Percentiles rank a stretch among this genome's conserved stretches.
phyloP scores from a whole-genome alignment of 2,888 invertebrate species.

The Caradrina kadenii region DNA sequence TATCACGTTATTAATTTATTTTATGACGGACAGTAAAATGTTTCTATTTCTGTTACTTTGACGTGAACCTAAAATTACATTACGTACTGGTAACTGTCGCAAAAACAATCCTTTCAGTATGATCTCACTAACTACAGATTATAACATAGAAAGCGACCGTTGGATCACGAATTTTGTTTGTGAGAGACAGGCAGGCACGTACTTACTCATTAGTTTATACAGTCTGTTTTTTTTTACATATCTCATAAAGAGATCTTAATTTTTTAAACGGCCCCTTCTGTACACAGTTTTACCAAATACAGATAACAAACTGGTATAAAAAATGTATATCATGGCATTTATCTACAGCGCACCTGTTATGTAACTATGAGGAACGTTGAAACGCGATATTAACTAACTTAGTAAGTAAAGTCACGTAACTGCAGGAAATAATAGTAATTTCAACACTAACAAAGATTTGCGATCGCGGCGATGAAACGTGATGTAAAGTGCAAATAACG shows the following conservation, averaged over 20 bases:
- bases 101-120: conserved; percentile 49
- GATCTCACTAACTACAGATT: conserved; percentile 24
- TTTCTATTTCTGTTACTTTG: conserved; percentile 34
- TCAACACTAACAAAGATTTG: conserved; percentile 62
- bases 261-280: conserved; percentile 67
- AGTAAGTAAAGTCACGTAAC: conserved; percentile 67
- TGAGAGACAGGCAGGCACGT: conserved; percentile 4
- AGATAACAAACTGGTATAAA: conserved; percentile 67
- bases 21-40: conserved; percentile 54
- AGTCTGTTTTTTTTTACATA: conserved; percentile 36
- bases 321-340: conserved; percentile 65
- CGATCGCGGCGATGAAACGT: conserved; percentile 69
- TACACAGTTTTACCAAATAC: conserved; percentile 66
- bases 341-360: conserved; percentile 70
- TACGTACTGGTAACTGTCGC: conserved; percentile 49
- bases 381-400: conserved; percentile 60
- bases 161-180: conserved; percentile 33
- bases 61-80: conserved; percentile 53
- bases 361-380: conserved; percentile 61
- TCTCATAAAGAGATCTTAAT: conserved; percentile 29
- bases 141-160: neutral
- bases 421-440: conserved; percentile 66
- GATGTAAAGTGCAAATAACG: conserved; percentile 70
- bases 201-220: conserved; percentile 8
- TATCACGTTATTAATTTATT: conserved; percentile 54